phyloP scores from a whole-genome alignment of 2,113 vertebrate genomes.

The Channa argus region DNA sequence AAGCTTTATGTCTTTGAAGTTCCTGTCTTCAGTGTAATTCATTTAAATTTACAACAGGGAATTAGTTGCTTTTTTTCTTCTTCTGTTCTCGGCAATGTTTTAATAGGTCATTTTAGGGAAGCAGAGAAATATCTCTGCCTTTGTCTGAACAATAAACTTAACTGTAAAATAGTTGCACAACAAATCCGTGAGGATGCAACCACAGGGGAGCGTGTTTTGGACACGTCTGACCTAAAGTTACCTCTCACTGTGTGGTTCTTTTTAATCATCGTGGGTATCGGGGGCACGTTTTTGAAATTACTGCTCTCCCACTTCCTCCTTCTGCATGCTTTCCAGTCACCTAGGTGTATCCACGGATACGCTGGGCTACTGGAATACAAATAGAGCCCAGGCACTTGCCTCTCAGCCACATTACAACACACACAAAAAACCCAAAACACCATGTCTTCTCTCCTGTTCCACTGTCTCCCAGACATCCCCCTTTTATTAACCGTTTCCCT shows the following conservation, averaged over 20 bases:
- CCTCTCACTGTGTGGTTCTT: conserved; percentile 63
- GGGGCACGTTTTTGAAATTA: conserved; percentile 79
- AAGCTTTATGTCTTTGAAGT: not conserved
- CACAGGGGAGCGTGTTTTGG: conserved; percentile 33
- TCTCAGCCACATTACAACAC: conserved; percentile 64
- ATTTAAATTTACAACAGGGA: not conserved
- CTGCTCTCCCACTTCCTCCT: conserved; percentile 83
- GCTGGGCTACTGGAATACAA: conserved; percentile 86
- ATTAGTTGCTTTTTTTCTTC: not conserved
- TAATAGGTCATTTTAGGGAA: not conserved
- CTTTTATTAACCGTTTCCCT: conserved; percentile 77
- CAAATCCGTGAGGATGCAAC: conserved; percentile 4
- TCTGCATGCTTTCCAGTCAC: conserved; percentile 90
- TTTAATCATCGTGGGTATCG: conserved; percentile 79
- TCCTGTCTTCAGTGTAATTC: conserved; percentile 1
- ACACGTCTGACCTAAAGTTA: conserved; percentile 75
- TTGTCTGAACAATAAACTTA: too few species aligned
- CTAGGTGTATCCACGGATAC: conserved; percentile 93
- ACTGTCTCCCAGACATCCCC: conserved; percentile 61
- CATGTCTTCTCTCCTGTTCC: conserved; percentile 61
- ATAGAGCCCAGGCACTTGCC: conserved; percentile 81
- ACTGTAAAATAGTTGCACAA: not conserved
- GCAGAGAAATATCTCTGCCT: not conserved
- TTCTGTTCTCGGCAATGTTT: not conserved
- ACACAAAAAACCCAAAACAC: conserved; percentile 41